Conservation (phyloP, 2,797 vertebrate genomes). For the Sebastes miniatus region DNA sequence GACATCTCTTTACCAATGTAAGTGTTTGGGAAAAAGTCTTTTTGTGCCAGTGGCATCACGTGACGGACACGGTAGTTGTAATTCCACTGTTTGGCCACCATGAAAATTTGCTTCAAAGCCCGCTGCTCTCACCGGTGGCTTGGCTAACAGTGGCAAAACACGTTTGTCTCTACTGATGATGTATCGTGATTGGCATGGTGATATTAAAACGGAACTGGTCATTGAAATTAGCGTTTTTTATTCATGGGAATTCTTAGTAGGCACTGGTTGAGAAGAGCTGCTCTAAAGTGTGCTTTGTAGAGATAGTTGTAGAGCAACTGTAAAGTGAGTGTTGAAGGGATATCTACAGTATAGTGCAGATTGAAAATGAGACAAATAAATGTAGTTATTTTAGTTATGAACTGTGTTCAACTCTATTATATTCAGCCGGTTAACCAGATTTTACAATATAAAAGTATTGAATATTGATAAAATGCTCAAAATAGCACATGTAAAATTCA, state of each 20-base stretch:
- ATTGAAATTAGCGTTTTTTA: neutral
- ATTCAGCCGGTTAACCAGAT: neutral
- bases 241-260: neutral
- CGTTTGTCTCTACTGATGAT: neutral
- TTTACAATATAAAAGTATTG: neutral
- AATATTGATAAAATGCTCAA: neutral
- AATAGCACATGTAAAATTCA: neutral
- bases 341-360: accelerated
- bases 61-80: accelerated
- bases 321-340: neutral
- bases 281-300: neutral
- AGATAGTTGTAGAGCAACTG: neutral
- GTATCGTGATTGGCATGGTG: neutral
- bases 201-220: neutral
- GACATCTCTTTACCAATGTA: no score
- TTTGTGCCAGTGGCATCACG: no score
- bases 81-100: no score
- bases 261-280: neutral
- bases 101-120: no score
- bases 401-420: neutral
- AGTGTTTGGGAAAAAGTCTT: no score
- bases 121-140: no score
- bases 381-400: neutral
- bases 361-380: neutral
- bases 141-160: neutral